These are phyloP conservation scores for Erebia epiphron DNA, from an alignment of 2,888 invertebrate species.

Conservation along the genomic window DNA sequence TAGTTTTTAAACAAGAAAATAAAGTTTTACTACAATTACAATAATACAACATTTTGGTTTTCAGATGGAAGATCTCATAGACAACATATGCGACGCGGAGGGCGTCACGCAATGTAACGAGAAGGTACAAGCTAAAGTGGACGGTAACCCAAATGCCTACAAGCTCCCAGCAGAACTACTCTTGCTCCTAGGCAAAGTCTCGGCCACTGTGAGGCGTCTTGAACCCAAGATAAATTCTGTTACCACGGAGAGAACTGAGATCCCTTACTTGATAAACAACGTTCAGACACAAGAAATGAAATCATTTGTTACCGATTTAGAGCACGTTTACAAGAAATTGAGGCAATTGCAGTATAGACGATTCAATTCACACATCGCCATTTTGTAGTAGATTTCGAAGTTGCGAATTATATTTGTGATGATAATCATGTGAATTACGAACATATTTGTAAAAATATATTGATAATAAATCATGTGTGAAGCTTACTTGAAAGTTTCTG, in stretches of 20 bases:
- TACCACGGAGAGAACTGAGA: background rate
- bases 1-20: too few species aligned
- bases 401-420: background rate
- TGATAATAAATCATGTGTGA: background rate
- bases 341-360: background rate
- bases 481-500: background rate
- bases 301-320: background rate
- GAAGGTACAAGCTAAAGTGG: background rate
- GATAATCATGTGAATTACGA: too few species aligned
- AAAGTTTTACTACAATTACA: too few species aligned
- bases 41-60: background rate
- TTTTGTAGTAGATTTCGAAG: background rate
- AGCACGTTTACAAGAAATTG: background rate
- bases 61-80: slow-evolving; percentile 17
- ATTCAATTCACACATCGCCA: background rate
- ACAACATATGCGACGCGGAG: background rate
- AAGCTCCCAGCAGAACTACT: background rate
- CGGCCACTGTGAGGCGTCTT: background rate
- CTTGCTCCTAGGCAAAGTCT: slow-evolving; percentile 9
- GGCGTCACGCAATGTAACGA: slow-evolving; percentile 6
- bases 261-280: slow-evolving; percentile 18
- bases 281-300: background rate
- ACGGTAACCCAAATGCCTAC: background rate
- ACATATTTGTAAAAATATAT: too few species aligned
- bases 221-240: background rate